Evolutionary conservation across 2,113 vertebrate species (phyloP), one percentile per base, ranked within the genome.

Genomic region (Dasyprocta punctata): DNA sequence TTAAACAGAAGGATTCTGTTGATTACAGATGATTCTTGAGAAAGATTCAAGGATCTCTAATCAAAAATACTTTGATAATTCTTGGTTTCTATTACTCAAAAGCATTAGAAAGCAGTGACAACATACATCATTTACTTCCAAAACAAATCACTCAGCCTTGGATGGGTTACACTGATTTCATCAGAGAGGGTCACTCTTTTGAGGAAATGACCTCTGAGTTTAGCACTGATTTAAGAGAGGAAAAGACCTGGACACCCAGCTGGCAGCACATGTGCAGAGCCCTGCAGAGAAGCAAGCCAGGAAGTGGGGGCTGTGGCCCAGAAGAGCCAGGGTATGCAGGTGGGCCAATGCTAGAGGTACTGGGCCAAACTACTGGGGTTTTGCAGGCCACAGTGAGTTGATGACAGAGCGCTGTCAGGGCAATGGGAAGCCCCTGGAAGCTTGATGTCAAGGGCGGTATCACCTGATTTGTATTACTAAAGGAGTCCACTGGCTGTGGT

Each of bases 41-140:
- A 83, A 96, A 94, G 36, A 93, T 38, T 86, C 58, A 92, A 94
- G 73, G 77, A 83, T 83, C 54, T 94, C 47, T 81, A 83, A 56
- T 90, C 56, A 94, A 89, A 81, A 94, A 73, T 41, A 95, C 47
- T 89, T 78, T 47, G 33, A 82, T 58, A n/a, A 20, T 28, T 78
- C n/a, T 78, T 83, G n/a, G 28, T 52, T 58, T 52, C 8, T n/a
- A 26, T 87, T 47, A 49, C 22, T 85, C 14, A 88, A 88, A 61
- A 78, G 65, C 38, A 52, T n/a, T 65, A 38, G n/a, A 41, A 9
- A 6, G 77, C 61, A 77, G 5, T 61, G 56, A 90, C 33, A 85
- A 69, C 22, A 3, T 13, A 86, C 14, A 17, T 75, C 84, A 56
- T 92, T 92, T 90, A 54, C 67, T 80, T 60, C 56, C 60, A 36